phyloP scores from a whole-genome alignment of 1,140 invertebrate species.

The Bombyx mandarina region DNA sequence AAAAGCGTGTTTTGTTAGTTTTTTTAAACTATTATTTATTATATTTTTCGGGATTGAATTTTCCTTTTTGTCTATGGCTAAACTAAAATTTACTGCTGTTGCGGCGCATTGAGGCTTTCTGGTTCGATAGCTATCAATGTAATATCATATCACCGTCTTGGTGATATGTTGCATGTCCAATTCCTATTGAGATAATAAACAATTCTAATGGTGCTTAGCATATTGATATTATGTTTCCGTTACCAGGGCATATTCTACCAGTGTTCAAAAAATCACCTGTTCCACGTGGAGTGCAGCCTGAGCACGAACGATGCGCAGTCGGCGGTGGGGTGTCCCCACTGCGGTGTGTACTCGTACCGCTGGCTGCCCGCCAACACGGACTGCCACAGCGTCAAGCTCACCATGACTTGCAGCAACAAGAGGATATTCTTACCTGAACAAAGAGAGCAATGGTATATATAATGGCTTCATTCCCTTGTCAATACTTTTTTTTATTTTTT shows the following conservation, averaged over 20 bases:
- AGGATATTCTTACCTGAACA: constrained; percentile 52
- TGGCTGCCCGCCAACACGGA: constrained; percentile 51
- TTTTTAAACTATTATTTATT: too few species aligned
- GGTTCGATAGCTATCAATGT: too few species aligned
- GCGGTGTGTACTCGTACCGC: constrained; percentile 74
- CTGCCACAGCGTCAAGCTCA: constrained; percentile 31
- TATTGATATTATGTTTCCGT: not conserved
- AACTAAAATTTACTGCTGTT: too few species aligned
- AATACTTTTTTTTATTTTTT: not conserved
- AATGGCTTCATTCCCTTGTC: not conserved
- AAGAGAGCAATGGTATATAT: constrained; percentile 38
- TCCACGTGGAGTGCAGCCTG: constrained; percentile 81
- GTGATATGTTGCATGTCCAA: too few species aligned
- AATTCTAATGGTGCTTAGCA: too few species aligned
- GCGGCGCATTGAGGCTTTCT: too few species aligned
- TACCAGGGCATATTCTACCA: constrained; percentile 81
- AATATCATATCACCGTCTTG: too few species aligned
- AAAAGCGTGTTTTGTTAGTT: too few species aligned
- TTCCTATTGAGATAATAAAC: too few species aligned
- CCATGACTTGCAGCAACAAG: constrained; percentile 44
- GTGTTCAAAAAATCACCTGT: constrained; percentile 79
- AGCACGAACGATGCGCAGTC: constrained; percentile 23
- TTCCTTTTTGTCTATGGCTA: too few species aligned
- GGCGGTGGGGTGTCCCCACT: constrained; percentile 80
- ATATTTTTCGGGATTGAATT: too few species aligned